Conservation (phyloP, 2,888 invertebrate genomes). For the Frankliniella fusca region DNA sequence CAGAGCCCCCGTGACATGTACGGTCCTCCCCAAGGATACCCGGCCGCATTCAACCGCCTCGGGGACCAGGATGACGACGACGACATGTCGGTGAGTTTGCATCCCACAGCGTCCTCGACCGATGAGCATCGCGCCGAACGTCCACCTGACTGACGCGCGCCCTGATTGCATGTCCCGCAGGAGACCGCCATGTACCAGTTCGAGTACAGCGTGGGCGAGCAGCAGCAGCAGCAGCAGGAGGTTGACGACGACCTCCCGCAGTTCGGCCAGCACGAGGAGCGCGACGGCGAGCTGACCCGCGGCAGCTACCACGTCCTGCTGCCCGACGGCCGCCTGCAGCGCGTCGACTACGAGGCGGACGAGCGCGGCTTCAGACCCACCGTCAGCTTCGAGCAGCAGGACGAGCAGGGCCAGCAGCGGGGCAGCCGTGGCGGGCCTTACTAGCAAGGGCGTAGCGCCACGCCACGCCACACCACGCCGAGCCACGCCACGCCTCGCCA, state of each 20-base stretch:
- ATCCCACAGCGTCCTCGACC: not conserved
- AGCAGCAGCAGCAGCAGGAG: not conserved
- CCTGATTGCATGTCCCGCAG: not conserved
- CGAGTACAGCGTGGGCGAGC: constrained; percentile 17
- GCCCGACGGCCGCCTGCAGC: constrained; percentile 22
- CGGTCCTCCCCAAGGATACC: not conserved
- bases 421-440: not conserved
- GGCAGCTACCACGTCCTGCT: constrained; percentile 11
- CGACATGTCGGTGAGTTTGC: not conserved
- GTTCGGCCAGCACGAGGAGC: constrained; percentile 23
- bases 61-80: not conserved
- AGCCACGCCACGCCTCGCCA: not conserved
- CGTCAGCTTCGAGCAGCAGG: constrained; percentile 1
- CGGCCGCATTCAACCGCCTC: not conserved
- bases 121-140: not conserved
- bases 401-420: not conserved
- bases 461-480: not conserved
- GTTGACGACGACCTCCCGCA: not conserved
- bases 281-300: constrained; percentile 11
- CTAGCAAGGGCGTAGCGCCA: not conserved
- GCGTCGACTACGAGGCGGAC: constrained; percentile 17
- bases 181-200: constrained; percentile 15
- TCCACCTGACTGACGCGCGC: not conserved
- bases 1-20: not conserved
- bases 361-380: constrained; percentile 4